Conservation (phyloP, 2,888 invertebrate genomes). For the Cataglyphis altisquamis region DNA sequence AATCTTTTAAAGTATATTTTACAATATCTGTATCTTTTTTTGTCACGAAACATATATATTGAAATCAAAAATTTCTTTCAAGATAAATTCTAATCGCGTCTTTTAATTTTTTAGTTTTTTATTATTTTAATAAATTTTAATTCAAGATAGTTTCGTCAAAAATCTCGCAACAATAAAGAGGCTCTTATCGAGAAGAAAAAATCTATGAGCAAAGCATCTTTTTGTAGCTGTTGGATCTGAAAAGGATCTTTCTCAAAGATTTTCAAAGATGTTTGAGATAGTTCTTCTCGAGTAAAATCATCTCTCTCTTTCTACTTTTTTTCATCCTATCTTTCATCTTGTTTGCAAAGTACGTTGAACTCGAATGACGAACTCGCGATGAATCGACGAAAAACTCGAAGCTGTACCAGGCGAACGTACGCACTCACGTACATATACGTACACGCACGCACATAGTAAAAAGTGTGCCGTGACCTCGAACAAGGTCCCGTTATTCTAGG, state of each 20-base stretch:
- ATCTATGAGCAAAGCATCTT: neutral
- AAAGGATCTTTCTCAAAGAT: neutral
- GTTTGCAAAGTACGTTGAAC: conserved; percentile 71
- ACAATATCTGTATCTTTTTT: neutral
- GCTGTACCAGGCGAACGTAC: conserved; percentile 49
- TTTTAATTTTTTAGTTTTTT: neutral
- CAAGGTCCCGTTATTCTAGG: conserved; percentile 83
- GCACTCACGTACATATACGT: conserved; percentile 44
- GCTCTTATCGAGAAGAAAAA: neutral
- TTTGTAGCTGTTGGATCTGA: neutral
- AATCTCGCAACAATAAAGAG: neutral
- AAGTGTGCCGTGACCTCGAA: conserved; percentile 86
- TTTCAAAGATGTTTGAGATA: neutral
- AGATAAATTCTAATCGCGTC: neutral
- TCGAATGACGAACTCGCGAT: conserved; percentile 67
- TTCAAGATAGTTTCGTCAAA: neutral
- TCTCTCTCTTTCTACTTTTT: conserved; percentile 9
- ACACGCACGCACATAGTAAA: conserved; percentile 64
- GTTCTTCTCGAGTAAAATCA: neutral
- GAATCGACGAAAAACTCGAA: conserved; percentile 63
- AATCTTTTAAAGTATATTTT: neutral
- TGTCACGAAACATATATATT: neutral
- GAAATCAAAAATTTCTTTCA: neutral
- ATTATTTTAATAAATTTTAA: neutral
- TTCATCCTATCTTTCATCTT: neutral